A percentile compares a stretch with the other conserved stretches of the same genome.
phyloP scores from a whole-genome alignment of 2,888 invertebrate species.

The Spisula solida region DNA sequence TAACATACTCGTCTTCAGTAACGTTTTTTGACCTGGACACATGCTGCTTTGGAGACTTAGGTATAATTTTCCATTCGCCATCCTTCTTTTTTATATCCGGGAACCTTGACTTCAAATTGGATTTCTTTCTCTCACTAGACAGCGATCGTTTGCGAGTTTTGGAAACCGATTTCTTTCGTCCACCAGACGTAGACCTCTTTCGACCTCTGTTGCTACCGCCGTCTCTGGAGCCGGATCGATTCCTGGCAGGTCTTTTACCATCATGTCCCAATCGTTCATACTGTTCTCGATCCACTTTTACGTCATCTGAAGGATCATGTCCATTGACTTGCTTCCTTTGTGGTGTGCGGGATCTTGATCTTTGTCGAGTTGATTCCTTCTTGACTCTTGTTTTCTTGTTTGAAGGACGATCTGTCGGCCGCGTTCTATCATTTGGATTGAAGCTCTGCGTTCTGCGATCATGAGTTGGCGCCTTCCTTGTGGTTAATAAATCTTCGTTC shows the following conservation, averaged over 20 bases:
- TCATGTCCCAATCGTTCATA: conserved; percentile 55
- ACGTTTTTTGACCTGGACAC: conserved; percentile 28
- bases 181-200: conserved; percentile 41
- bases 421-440: conserved; percentile 18
- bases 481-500: conserved; percentile 28
- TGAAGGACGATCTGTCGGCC: neutral
- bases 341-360: conserved; percentile 43
- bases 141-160: conserved; percentile 48
- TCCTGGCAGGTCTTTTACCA: conserved; percentile 26
- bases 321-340: conserved; percentile 29
- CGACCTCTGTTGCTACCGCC: conserved; percentile 34
- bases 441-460: conserved; percentile 5
- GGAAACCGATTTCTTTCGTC: conserved; percentile 21
- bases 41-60: conserved; percentile 29
- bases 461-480: conserved; percentile 4
- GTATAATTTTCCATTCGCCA: conserved; percentile 31
- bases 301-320: conserved; percentile 36
- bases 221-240: conserved; percentile 41
- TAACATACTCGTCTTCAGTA: conserved; percentile 48
- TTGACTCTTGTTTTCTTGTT: conserved; percentile 19
- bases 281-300: conserved; percentile 55
- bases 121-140: conserved; percentile 46
- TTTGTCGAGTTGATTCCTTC: neutral
- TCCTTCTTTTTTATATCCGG: conserved; percentile 65
- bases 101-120: conserved; percentile 54